Evolutionary conservation across 2,888 invertebrate species (phyloP), one percentile per base, ranked within the genome.

Genomic region (Conistra vaccinii): DNA sequence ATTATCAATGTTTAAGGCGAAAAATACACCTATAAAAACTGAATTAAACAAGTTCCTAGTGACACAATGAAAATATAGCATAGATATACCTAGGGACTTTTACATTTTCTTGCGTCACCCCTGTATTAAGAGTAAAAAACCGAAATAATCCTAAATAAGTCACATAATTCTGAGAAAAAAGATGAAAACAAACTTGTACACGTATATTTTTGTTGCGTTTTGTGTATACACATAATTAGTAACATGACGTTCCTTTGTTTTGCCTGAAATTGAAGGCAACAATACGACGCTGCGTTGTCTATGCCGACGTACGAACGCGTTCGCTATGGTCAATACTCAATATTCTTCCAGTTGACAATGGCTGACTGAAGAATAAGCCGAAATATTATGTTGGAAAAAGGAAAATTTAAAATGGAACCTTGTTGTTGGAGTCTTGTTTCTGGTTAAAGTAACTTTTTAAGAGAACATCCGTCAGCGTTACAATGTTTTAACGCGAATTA

Each of bases 211-310:
- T 67, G 69, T 83, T 78, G 77, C 76, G 79, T 85, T 87, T 84
- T 57, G 48, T 66, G 12, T 65, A 69, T 77, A 80, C 75, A 84
- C 75, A 75, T 76, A 84, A 87, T 89, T 87, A 81, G 85, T 89
- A 85, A 79, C 78, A 82, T 80, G 81, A 83, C 82, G 76, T 72
- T 62, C 69, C 73, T 84, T 89, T 88, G 85, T 85, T 68, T 73
- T 17, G 53, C 48, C 51, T 76, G 69, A 86, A 85, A 77, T 74
- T 79, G 53, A 83, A 82, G 67, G 62, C 67, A 77, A 75, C 80
- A 83, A 80, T 84, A 63, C 39, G 55, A 68, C 73, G 61, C 69
- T 66, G 72, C 69, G 73, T 77, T 79, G 76, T 73, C 78, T 85
- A 80, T 81, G 63, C 51, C 76, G 55, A 26, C 58, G 70, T 62